Conservation (phyloP, 1,140 invertebrate genomes). For the Hyposmocoma kahamanoa region DNA sequence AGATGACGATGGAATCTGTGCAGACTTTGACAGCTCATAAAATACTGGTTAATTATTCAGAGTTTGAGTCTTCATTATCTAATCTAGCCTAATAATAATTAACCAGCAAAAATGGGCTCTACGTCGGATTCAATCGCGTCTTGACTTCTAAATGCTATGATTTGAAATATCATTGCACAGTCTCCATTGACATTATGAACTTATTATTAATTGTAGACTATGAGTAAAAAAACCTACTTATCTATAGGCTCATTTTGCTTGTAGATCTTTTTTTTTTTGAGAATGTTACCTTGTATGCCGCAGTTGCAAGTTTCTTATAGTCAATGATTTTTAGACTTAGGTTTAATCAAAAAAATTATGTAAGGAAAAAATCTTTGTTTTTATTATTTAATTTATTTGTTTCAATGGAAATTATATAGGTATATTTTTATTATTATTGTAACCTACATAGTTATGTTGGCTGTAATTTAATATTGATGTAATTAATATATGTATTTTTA, state of each 20-base stretch:
- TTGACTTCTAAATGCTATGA: no score
- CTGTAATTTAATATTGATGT: constrained; percentile 73
- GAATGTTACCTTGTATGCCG: constrained; percentile 64
- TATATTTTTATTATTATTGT: constrained; percentile 73
- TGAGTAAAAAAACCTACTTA: constrained; percentile 61
- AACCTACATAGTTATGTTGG: constrained; percentile 70
- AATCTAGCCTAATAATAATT: no score
- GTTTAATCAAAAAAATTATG: constrained; percentile 38
- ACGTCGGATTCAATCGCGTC: no score
- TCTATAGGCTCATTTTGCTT: constrained; percentile 67
- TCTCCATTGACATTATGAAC: constrained; percentile 37
- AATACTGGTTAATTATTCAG: no score
- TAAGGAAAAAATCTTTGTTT: constrained; percentile 68
- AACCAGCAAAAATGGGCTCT: no score
- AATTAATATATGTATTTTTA: constrained; percentile 74
- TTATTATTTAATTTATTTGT: constrained; percentile 70
- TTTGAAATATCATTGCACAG: constrained; percentile 16
- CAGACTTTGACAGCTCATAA: no score
- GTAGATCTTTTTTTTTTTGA: constrained; percentile 62
- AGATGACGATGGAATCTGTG: constrained; percentile 28
- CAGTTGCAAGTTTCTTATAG: constrained; percentile 61
- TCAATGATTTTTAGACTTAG: constrained; percentile 69
- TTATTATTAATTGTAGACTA: constrained; percentile 62
- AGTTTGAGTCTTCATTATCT: no score
- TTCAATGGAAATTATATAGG: constrained; percentile 71